Base-by-base conservation (phyloP, 2,113 vertebrate genomes). In the Hippocampus abdominalis region DNA sequence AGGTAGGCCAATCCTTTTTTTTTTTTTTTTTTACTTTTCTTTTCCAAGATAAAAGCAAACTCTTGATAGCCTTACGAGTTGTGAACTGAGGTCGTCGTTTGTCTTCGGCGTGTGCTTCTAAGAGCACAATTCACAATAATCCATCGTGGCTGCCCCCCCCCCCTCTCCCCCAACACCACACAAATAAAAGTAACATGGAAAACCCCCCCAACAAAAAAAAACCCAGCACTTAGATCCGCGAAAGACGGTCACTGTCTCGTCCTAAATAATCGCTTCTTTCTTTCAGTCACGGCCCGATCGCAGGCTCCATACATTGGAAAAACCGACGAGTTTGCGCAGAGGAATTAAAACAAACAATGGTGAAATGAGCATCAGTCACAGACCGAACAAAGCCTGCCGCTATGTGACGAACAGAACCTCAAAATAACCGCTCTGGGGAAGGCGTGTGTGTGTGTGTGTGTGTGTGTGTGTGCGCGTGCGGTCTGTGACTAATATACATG, bases 11-110 rank as follows among this genome's bases (percentile, higher is more conserved):
- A 88, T 66, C 78, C 81, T 80, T 84, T 72, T 72, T 21, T 73
- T 57, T 59, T 29, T 12, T 66, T 3, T 18, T 49, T 62, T 29
- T 73, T 1, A 10, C 44, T 63, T 60, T 63, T 66, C 68, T 68
- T 66, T 63, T 57, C 62, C 48, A 49, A 88, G 81, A 91, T 92
- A 92, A 86, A 93, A 92, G 91, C 39, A 91, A 87, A 85, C 78
- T 86, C 80, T 44, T 75, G 73, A 73, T 69, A 75, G 79, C 63
- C 66, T 70, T 36, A 64, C 48, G 82, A 71, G 69, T 40, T 79
- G 82, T 91, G 88, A 88, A 81, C 73, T 61, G 64, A 74, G 51
- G 66, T 85, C 77, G 66, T 85, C 77, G 75, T 81, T 64, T 18
- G 40, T 64, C 40, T 9, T 62, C 32, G 51, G 51, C 51, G 5